Percentiles rank a stretch among this genome's conserved stretches.
phyloP scores from a whole-genome alignment of 1,140 invertebrate genomes.

The Pseudomyrmex pallidus region DNA sequence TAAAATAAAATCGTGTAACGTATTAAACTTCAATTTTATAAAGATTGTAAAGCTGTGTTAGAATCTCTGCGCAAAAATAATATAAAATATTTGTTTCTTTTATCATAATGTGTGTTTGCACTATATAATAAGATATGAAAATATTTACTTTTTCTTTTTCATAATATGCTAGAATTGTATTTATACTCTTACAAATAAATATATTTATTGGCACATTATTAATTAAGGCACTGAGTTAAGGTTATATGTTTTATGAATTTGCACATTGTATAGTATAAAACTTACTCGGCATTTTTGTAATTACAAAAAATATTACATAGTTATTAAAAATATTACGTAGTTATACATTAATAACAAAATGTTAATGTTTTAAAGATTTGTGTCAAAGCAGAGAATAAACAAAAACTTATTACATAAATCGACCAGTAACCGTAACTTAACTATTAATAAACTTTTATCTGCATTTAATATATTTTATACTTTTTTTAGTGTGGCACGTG shows the following conservation, averaged over 20 bases:
- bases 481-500: conserved; percentile 44
- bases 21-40: conserved; percentile 7
- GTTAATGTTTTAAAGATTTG: conserved; percentile 8
- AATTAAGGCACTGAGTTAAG: conserved; percentile 4
- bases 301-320: neutral
- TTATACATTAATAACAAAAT: neutral
- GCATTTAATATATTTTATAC: conserved; percentile 37
- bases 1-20: neutral
- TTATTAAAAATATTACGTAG: neutral
- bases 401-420: conserved; percentile 29
- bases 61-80: conserved; percentile 28
- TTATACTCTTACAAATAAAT: conserved; percentile 23
- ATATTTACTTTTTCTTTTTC: neutral
- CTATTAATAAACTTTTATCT: neutral
- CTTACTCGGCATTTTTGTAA: neutral
- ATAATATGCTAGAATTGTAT: neutral
- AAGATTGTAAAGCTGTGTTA: neutral
- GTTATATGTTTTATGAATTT: neutral
- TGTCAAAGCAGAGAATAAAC: conserved; percentile 1
- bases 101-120: neutral
- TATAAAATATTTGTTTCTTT: conserved; percentile 32
- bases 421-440: conserved; percentile 17
- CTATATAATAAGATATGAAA: conserved; percentile 21
- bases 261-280: neutral
- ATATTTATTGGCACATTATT: conserved; percentile 29